Evolutionary conservation across 2,797 vertebrate species (phyloP), one percentile per base, ranked within the genome.

Genomic region (Chaetodon trifasciatus): DNA sequence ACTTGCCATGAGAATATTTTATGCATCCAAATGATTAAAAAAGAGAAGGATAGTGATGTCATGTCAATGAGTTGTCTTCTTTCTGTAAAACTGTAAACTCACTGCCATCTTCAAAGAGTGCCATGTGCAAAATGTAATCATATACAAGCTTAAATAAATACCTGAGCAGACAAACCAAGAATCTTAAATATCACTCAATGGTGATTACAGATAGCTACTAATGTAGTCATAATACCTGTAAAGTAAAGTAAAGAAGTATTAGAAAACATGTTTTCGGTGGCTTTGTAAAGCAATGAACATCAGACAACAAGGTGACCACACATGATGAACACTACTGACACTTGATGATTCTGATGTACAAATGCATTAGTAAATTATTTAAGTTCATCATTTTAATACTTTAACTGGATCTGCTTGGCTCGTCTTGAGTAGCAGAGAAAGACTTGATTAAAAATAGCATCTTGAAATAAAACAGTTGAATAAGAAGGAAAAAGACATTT

Each of bases 31-130:
- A 70, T 0, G 2, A 75, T 52, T 21, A 46, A 42, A 47, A 5
- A 44, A 50, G 70, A 58, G 69, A 85, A 78, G 82, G 64, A 83
- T 17, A 56, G 19, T 75, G 0, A 69, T 75, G 44, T 40, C 42
- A 12, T 56, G 8, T 56, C 52, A 65, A 71, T 62, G 8, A 50
- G 10, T 67, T 65, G 21, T 65, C 75, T 79, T 62, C 64, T 76
- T 72, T 39, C 46, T 86, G 37, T 84, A 13, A 60, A 32, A 32
- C 28, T 32, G 28, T 32, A 32, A 32, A 32, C 28, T 32, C 28
- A 4, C 28, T 32, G 28, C 28, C 28, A 32, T 66, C 46, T 52
- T 61, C 6, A 57, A 61, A 65, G 2, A 32, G 6, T 58, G 24
- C 6, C 19, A 7, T 47, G 21, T 56, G 23, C 13, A 50, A n/a